These are phyloP conservation scores for Erpetoichthys calabaricus DNA, from an alignment of 2,797 vertebrate genomes.

Conservation along the genomic window DNA sequence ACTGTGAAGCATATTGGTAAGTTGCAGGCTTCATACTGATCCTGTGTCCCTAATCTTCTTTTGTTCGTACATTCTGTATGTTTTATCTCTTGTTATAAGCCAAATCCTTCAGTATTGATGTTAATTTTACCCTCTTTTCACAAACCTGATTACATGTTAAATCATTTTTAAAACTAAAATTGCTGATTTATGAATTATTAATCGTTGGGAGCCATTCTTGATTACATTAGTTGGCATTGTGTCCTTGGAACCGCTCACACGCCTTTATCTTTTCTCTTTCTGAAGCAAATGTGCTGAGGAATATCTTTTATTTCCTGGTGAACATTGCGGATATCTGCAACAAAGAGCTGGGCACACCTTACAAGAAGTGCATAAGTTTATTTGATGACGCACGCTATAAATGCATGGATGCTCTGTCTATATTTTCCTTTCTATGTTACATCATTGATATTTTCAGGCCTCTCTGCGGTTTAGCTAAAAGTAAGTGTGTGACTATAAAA, in stretches of 20 bases:
- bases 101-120: too few relatives aligned
- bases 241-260: too few relatives aligned
- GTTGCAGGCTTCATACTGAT: slow-evolving; percentile 9
- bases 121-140: too few relatives aligned
- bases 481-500: slow-evolving; percentile 35
- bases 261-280: background rate
- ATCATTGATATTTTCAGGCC: slow-evolving; percentile 44
- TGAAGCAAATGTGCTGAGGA: slow-evolving; percentile 55
- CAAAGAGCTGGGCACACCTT: slow-evolving; percentile 50
- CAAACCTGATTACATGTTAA: too few relatives aligned
- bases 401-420: slow-evolving; percentile 43
- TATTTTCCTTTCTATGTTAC: slow-evolving; percentile 54
- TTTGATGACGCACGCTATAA: slow-evolving; percentile 41
- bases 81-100: too few relatives aligned
- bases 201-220: too few relatives aligned
- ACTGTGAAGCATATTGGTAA: slow-evolving; percentile 58
- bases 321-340: slow-evolving; percentile 60
- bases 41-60: too few relatives aligned
- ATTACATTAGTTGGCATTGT: too few relatives aligned
- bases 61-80: too few relatives aligned
- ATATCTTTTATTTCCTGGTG: slow-evolving; percentile 57
- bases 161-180: too few relatives aligned
- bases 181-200: too few relatives aligned
- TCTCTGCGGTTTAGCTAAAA: slow-evolving; percentile 46
- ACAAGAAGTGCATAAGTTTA: slow-evolving; percentile 45